Percentiles rank a stretch among this genome's conserved stretches.
Conservation (phyloP, 2,797 vertebrate species). For the Lateolabrax maculatus region DNA sequence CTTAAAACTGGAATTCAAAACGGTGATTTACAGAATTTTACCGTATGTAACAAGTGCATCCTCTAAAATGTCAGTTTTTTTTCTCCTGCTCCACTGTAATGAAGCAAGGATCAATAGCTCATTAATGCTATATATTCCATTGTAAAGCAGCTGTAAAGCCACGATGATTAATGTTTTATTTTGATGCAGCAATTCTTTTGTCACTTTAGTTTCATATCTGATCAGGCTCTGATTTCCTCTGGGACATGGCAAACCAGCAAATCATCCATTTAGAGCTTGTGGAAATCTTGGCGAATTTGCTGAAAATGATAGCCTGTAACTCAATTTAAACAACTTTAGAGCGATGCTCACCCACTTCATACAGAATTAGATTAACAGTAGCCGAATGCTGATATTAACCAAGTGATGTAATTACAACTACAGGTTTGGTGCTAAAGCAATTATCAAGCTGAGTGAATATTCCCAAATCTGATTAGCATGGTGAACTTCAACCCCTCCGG, state of each 20-base stretch:
- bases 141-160: conserved; percentile 33
- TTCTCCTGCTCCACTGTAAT: conserved; percentile 9
- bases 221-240: conserved; percentile 80
- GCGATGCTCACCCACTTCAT: conserved; percentile 74
- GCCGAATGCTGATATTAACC: conserved; percentile 85
- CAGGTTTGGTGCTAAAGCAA: conserved; percentile 85
- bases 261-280: conserved; percentile 70
- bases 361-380: conserved; percentile 81
- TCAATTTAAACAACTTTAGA: conserved; percentile 80
- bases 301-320: conserved; percentile 84
- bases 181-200: conserved; percentile 68
- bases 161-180: conserved; percentile 70
- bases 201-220: conserved; percentile 72
- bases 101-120: conserved; percentile 14
- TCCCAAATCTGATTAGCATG: conserved; percentile 81
- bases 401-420: conserved; percentile 86
- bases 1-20: conserved; percentile 1
- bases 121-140: conserved; percentile 16
- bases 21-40: neutral
- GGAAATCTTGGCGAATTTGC: conserved; percentile 76
- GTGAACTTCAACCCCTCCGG: conserved; percentile 77
- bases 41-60: conserved; percentile 1
- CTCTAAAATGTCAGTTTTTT: neutral
- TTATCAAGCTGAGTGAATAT: conserved; percentile 84
- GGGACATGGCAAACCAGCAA: conserved; percentile 67